phyloP scores from a whole-genome alignment of 2,113 vertebrate species.

The Rattus rattus region DNA sequence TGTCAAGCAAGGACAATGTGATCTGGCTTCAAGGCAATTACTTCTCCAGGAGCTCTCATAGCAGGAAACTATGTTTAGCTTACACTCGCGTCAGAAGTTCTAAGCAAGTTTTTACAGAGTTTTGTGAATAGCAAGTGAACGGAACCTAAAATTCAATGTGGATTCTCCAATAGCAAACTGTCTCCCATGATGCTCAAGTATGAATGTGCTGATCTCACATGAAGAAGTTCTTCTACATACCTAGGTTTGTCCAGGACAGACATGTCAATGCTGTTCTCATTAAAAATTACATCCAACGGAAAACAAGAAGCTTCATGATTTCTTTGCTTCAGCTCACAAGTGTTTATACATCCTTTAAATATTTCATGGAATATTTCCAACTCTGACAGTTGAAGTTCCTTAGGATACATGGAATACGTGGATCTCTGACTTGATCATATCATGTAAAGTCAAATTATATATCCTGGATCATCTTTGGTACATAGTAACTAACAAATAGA shows the following conservation, averaged over 20 bases:
- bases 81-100: not conserved
- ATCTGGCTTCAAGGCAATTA: not conserved
- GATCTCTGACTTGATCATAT: not conserved
- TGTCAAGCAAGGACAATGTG: not conserved
- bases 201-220: not conserved
- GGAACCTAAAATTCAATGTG: not conserved
- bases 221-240: not conserved
- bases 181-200: not conserved
- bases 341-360: not conserved
- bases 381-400: not conserved
- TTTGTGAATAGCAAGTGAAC: not conserved
- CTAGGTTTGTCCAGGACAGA: not conserved
- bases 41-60: not conserved
- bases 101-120: not conserved
- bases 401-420: not conserved
- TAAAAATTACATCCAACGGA: not conserved
- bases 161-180: not conserved
- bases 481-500: not conserved
- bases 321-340: not conserved
- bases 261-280: not conserved
- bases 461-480: not conserved
- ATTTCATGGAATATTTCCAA: constrained; percentile 7
- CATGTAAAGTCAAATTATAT: not conserved
- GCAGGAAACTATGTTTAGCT: not conserved
- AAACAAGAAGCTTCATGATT: not conserved